phyloP scores from a whole-genome alignment of 2,797 vertebrate genomes.

The Cichlasoma orientale region DNA sequence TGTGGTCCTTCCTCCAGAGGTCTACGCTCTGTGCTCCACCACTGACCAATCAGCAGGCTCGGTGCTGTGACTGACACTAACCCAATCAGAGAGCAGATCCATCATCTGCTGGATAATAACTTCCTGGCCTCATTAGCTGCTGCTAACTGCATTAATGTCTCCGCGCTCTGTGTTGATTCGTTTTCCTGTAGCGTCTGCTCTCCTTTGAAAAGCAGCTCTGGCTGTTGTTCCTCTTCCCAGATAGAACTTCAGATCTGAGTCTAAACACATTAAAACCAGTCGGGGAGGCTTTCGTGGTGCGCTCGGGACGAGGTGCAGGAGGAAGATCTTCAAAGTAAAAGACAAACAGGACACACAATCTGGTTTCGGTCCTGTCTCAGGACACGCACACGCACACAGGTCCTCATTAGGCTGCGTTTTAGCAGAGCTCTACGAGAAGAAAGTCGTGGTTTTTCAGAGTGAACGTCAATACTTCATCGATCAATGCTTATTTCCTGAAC shows the following conservation, averaged over 20 bases:
- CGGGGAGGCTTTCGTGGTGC: slow-evolving; percentile 28
- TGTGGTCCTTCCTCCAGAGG: too few species aligned
- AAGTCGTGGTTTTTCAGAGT: not conserved
- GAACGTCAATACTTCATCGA: not conserved
- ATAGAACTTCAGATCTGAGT: slow-evolving; percentile 25
- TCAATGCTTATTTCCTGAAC: not conserved
- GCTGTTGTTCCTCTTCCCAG: slow-evolving; percentile 14
- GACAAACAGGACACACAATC: not conserved
- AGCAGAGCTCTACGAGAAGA: not conserved
- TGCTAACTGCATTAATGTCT: slow-evolving; percentile 31
- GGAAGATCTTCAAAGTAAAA: slow-evolving; percentile 17
- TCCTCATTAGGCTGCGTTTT: rapidly evolving
- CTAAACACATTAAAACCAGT: slow-evolving; percentile 28
- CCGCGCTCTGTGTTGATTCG: slow-evolving; percentile 10
- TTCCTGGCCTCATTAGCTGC: slow-evolving; percentile 44
- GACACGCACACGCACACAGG: not conserved
- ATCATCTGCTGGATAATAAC: slow-evolving; percentile 34
- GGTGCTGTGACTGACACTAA: slow-evolving; percentile 27
- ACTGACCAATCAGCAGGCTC: slow-evolving; percentile 14
- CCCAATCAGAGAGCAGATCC: slow-evolving; percentile 35
- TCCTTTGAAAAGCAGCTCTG: slow-evolving; percentile 45
- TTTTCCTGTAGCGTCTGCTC: slow-evolving; percentile 41
- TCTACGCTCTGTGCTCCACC: not conserved
- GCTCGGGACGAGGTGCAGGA: not conserved
- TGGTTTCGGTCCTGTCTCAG: not conserved